phyloP scores from a whole-genome alignment of 2,113 vertebrate genomes.

The Lota lota region DNA sequence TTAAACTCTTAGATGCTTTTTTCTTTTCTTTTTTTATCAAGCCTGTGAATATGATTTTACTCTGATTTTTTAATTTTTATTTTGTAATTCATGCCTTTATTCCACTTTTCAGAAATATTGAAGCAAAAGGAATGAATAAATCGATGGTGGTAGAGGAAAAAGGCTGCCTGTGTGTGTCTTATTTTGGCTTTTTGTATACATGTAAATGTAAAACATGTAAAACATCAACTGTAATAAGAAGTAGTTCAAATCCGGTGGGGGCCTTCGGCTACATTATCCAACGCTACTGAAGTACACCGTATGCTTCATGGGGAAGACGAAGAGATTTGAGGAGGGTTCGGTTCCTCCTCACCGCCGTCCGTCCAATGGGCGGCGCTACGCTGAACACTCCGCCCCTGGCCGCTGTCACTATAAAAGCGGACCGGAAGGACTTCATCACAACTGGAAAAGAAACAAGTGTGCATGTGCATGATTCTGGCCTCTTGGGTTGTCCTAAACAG shows the following conservation, averaged over 20 bases:
- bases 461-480: too few relatives aligned
- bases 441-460: too few relatives aligned
- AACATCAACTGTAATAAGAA: too few relatives aligned
- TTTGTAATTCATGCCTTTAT: constrained; percentile 76
- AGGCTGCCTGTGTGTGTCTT: constrained; percentile 14
- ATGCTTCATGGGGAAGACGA: too few relatives aligned
- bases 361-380: constrained; percentile 45
- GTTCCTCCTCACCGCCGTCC: neutral
- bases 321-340: too few relatives aligned
- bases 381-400: neutral
- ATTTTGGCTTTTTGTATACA: constrained; percentile 9
- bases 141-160: constrained; percentile 68
- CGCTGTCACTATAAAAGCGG: constrained; percentile 50
- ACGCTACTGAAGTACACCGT: too few relatives aligned
- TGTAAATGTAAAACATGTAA: too few relatives aligned
- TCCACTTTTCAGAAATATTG: constrained; percentile 65
- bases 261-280: too few relatives aligned
- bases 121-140: constrained; percentile 78
- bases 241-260: too few relatives aligned
- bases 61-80: constrained; percentile 66
- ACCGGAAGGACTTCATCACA: constrained; percentile 26
- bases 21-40: constrained; percentile 62
- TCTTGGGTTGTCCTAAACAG: too few relatives aligned
- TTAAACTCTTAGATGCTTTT: constrained; percentile 20
- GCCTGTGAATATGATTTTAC: constrained; percentile 69